A percentile compares a stretch with the other conserved stretches of the same genome.
phyloP scores from a whole-genome alignment of 1,140 invertebrate species.

The Fopius arisanus region DNA sequence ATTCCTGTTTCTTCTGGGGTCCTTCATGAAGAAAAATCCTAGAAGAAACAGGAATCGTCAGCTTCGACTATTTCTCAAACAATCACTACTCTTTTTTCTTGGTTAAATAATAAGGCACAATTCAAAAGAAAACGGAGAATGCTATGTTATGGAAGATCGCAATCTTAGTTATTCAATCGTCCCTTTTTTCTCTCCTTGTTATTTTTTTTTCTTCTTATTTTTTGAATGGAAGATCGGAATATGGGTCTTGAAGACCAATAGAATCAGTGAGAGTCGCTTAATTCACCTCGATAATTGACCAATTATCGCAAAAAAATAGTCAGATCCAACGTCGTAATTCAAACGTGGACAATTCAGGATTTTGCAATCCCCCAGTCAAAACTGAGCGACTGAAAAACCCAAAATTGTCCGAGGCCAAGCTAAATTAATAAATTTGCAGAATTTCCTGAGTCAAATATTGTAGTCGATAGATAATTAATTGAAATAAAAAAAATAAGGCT shows the following conservation, averaged over 20 bases:
- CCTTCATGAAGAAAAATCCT: neutral
- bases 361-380: neutral
- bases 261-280: neutral
- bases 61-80: neutral
- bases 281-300: neutral
- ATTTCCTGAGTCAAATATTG: neutral
- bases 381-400: constrained; percentile 2
- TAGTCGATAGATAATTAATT: neutral
- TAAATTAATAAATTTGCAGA: neutral
- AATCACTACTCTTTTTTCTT: neutral
- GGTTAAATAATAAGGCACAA: neutral
- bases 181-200: neutral
- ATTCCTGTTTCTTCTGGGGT: neutral
- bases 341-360: constrained; percentile 6
- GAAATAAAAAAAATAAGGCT: neutral
- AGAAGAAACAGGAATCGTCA: neutral
- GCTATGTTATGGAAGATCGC: neutral
- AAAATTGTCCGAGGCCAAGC: neutral
- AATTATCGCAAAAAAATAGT: neutral
- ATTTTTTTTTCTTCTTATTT: neutral
- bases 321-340: neutral
- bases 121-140: neutral
- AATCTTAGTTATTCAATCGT: neutral
- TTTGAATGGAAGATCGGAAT: neutral
- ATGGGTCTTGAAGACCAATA: too few relatives aligned